Base-by-base conservation (phyloP, 2,113 vertebrate species). In the Scomber colias region DNA sequence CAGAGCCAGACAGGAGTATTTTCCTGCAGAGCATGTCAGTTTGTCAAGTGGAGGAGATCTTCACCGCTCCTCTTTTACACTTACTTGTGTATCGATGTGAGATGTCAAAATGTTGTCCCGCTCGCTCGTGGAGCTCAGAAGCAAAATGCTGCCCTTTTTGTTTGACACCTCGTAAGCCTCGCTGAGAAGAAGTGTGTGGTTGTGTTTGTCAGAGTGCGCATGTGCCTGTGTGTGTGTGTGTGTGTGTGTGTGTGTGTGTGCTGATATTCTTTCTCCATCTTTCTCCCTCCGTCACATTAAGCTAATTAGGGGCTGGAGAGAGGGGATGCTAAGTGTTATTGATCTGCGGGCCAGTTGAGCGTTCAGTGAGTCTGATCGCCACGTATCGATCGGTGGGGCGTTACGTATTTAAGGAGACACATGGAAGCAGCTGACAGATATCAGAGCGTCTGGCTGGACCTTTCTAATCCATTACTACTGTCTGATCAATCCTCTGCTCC, bases 401-500 rank as follows among this genome's bases (percentile, higher is more conserved):
- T 72, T 75, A 55, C 69, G 82, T 83, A 87, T 88, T 90, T 77
- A 84, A 77, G 83, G 72, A 76, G 89, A 87, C 80, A 21, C 89
- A 21, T 79, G 80, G 75, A 87, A 75, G 86, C 85, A 81, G 81
- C 76, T 75, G 85, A 86, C 80, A 65, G 83, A 90, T 87, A 89
- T 82, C 71, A 40, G 66, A 77, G 77, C 76, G 53, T 91, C 65
- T 66, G 60, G 81, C 72, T 10, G 57, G 81, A 85, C 84, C 77
- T 79, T 72, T 53, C 73, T 77, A 81, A 92, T 89, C 88, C 91
- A 92, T 91, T 94, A 91, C 85, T 81, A 65, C 67, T 45, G 85
- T 81, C 81, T 63, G 75, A 91, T 92, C 55, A 80, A 90, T 90
- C 67, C 55, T 49, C 49, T 15, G 55, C 61, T 86, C 62, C 45